Percentiles rank a stretch among this genome's conserved stretches.
Conservation (phyloP, 1,140 invertebrate species). For the Teleopsis dalmanni region DNA sequence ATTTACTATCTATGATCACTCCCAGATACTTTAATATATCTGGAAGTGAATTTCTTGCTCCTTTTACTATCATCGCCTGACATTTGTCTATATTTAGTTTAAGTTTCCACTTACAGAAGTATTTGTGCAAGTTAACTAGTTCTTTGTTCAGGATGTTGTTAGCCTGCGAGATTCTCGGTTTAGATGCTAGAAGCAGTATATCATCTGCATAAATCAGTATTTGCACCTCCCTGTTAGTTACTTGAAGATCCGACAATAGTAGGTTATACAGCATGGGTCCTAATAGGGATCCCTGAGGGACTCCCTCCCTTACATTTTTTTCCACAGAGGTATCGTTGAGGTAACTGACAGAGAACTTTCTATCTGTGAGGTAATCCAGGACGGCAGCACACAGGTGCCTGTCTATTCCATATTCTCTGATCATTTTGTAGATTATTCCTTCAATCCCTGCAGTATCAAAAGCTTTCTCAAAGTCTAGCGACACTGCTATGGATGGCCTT, state of each 20-base stretch:
- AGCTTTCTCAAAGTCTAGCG: conserved; percentile 1
- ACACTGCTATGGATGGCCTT: neutral
- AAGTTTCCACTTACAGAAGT: neutral
- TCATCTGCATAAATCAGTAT: neutral
- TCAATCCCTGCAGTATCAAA: neutral
- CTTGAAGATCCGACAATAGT: neutral
- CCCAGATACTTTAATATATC: neutral
- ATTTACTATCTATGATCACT: neutral
- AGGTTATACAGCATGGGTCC: conserved; percentile 1
- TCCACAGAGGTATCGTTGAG: neutral
- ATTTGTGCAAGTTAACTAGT: neutral
- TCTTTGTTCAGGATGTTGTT: neutral
- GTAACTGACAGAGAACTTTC: neutral
- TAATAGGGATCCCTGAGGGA: neutral
- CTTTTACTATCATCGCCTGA: neutral
- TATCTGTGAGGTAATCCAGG: neutral
- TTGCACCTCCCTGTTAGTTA: neutral
- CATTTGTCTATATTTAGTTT: conserved; percentile 2
- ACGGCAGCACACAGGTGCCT: neutral
- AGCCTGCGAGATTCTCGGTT: neutral
- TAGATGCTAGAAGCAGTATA: neutral
- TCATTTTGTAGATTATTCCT: neutral
- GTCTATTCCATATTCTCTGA: neutral
- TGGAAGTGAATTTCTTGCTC: neutral
- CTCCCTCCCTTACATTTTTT: neutral